Evolutionary conservation across 2,113 vertebrate species (phyloP).

Genomic region (Ceuthmochares aereus): DNA sequence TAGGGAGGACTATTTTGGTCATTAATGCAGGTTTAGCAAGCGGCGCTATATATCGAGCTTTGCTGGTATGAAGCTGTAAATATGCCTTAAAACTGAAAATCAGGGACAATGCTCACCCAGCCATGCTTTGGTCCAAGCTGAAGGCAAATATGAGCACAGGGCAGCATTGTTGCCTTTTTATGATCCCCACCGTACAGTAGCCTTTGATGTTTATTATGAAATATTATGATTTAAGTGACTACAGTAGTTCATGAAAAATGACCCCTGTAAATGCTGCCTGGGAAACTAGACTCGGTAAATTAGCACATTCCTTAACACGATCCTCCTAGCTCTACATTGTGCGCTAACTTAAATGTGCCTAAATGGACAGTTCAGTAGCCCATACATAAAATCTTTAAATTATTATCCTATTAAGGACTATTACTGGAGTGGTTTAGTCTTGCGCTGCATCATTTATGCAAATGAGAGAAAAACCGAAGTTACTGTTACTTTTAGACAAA

Average conservation of each 20-base stretch:
- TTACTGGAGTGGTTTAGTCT: conserved; percentile 11
- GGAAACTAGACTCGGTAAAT: conserved; percentile 59
- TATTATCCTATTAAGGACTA: conserved; percentile 53
- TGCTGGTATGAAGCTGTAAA: not conserved
- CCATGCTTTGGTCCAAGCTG: not conserved
- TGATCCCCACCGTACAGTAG: conserved; percentile 22
- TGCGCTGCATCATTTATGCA: conserved; percentile 58
- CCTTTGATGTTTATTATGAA: conserved; percentile 60
- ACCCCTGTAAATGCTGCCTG: conserved; percentile 51
- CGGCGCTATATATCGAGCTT: not conserved
- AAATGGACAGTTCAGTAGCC: conserved; percentile 62
- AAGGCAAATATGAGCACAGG: not conserved
- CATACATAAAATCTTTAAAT: conserved; percentile 40
- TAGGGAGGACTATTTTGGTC: not conserved
- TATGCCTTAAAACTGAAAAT: not conserved
- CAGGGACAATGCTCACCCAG: not conserved
- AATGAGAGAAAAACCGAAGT: conserved; percentile 55
- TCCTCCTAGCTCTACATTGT: not conserved
- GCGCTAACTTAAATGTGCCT: conserved; percentile 36
- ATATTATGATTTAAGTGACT: conserved; percentile 72
- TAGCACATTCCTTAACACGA: conserved; percentile 40
- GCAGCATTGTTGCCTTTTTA: conserved; percentile 37
- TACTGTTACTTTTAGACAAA: conserved; percentile 74
- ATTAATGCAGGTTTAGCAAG: not conserved
- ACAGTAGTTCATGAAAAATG: conserved; percentile 59